Conservation (phyloP, 2,888 invertebrate species). For the Pharmacophagus antenor region DNA sequence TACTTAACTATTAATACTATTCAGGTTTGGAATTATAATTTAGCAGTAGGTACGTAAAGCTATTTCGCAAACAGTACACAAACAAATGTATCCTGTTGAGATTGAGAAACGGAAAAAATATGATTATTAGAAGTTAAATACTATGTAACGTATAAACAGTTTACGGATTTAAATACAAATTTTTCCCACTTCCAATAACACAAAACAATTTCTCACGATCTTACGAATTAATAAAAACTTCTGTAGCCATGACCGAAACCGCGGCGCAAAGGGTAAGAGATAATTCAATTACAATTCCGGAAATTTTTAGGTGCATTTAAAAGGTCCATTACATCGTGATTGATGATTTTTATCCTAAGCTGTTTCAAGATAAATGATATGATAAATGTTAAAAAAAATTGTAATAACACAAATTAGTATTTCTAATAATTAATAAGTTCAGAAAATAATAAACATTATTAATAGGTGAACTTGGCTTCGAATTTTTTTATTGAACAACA, state of each 20-base stretch:
- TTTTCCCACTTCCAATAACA: conserved; percentile 26
- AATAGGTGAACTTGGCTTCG: too few species aligned
- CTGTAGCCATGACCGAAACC: conserved; percentile 26
- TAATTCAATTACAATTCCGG: conserved; percentile 27
- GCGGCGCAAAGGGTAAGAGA: conserved; percentile 17
- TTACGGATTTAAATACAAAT: conserved; percentile 24
- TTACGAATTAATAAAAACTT: conserved; percentile 27
- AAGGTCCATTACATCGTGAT: neutral
- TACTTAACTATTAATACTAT: neutral
- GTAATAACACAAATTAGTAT: too few species aligned
- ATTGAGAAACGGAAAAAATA: conserved; percentile 1
- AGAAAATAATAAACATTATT: too few species aligned
- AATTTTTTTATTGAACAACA: too few species aligned
- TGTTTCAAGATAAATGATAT: too few species aligned
- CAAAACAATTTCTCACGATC: conserved; percentile 29
- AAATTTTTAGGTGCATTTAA: conserved; percentile 3
- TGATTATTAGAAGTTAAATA: conserved; percentile 19
- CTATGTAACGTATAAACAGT: conserved; percentile 19
- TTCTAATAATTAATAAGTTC: too few species aligned
- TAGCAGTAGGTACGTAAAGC: neutral
- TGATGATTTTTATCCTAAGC: neutral
- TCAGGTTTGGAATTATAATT: neutral
- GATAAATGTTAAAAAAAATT: too few species aligned
- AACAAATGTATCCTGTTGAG: too few species aligned
- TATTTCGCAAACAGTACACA: too few species aligned